Conservation (phyloP, 2,797 vertebrate species). For the Xenops minutus region DNA sequence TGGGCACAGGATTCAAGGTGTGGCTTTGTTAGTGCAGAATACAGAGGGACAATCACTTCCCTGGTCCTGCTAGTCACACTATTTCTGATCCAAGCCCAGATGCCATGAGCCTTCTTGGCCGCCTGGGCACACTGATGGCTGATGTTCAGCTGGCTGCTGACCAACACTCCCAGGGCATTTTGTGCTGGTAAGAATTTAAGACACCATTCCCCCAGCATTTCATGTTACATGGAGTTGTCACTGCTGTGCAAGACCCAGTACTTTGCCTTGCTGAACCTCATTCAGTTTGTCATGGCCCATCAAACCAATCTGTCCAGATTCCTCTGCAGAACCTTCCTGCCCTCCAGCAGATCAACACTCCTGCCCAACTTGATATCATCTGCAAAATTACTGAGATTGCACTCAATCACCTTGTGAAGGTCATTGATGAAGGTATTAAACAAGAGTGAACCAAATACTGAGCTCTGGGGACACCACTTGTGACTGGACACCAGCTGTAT, state of each 20-base stretch:
- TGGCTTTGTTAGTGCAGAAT: fast-evolving
- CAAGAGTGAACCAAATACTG: neutral
- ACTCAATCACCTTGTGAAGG: fast-evolving
- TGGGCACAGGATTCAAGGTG: fast-evolving
- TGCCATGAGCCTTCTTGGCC: neutral
- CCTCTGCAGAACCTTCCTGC: neutral
- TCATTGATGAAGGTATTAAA: neutral
- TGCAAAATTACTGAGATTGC: neutral
- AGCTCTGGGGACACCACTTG: neutral
- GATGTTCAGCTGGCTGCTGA: neutral
- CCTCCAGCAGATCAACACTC: neutral
- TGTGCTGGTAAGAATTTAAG: neutral
- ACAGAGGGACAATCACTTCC: neutral
- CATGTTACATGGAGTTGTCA: fast-evolving
- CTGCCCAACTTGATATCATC: fast-evolving
- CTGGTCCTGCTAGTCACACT: too few species aligned
- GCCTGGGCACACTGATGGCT: neutral
- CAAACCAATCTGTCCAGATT: neutral
- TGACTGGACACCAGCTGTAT: neutral
- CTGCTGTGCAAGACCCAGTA: neutral
- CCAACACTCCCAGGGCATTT: neutral
- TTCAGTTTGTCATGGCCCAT: neutral
- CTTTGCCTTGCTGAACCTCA: neutral
- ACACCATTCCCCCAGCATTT: neutral
- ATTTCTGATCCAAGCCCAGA: neutral